Conservation (phyloP, 2,888 invertebrate species). For the Gortyna flavago region DNA sequence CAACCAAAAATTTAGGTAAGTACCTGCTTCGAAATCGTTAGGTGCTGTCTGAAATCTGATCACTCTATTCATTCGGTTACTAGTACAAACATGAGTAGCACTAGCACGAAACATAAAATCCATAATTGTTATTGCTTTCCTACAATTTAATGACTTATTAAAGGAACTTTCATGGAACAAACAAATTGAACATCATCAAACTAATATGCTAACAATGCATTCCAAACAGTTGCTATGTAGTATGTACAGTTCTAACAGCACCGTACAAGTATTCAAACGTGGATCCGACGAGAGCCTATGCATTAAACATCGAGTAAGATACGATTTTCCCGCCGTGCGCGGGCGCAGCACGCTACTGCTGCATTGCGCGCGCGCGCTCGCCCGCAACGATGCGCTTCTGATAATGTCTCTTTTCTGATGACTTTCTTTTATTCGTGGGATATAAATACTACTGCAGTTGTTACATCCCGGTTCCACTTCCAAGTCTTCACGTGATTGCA, state of each 20-base stretch:
- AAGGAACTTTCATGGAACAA: neutral
- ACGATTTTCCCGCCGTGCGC: slow-evolving; percentile 79
- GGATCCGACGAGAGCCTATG: slow-evolving; percentile 70
- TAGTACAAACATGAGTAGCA: too few species aligned
- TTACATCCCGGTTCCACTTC: slow-evolving; percentile 39
- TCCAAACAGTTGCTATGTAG: slow-evolving; percentile 44
- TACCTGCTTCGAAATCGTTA: neutral
- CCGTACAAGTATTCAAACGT: slow-evolving; percentile 63
- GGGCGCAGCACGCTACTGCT: slow-evolving; percentile 75
- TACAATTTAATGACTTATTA: neutral
- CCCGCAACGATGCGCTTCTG: slow-evolving; percentile 78
- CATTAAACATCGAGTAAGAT: slow-evolving; percentile 82
- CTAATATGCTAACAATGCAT: slow-evolving; percentile 43
- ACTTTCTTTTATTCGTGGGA: slow-evolving; percentile 80
- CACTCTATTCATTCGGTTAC: neutral
- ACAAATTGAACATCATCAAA: slow-evolving; percentile 14
- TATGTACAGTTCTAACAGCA: slow-evolving; percentile 73
- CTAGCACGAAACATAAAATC: neutral
- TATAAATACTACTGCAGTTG: slow-evolving; percentile 46
- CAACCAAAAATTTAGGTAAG: neutral
- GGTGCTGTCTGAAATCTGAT: neutral
- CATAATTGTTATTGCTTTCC: neutral
- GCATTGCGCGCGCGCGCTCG: slow-evolving; percentile 81
- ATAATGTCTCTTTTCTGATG: slow-evolving; percentile 78
- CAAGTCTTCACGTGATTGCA: neutral